These are phyloP conservation scores for Frieseomelitta varia DNA, from an alignment of 1,140 invertebrate genomes.

Conservation along the genomic window DNA sequence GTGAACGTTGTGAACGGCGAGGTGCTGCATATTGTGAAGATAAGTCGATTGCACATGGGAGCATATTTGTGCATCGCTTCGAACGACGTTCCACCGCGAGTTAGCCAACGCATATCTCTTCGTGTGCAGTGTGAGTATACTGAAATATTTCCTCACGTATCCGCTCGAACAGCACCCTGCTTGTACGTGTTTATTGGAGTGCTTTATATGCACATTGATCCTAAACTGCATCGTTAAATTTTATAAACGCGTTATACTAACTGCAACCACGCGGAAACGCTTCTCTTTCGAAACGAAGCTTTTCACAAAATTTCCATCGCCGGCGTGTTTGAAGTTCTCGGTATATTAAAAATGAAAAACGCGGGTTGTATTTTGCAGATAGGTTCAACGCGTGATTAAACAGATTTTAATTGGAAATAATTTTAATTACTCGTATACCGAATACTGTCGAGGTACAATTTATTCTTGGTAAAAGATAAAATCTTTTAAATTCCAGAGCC, in stretches of 20 bases:
- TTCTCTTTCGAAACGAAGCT: background rate
- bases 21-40: slow-evolving; percentile 91
- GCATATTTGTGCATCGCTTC: slow-evolving; percentile 94
- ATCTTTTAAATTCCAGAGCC: too few relatives aligned
- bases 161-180: background rate
- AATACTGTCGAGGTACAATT: too few relatives aligned
- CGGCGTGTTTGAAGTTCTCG: background rate
- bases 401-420: background rate
- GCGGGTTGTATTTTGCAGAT: background rate
- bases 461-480: too few relatives aligned
- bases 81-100: slow-evolving; percentile 93
- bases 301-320: background rate
- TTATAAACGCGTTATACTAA: background rate
- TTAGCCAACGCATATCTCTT: slow-evolving; percentile 91
- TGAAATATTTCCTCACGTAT: slow-evolving; percentile 26
- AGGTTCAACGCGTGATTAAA: too few relatives aligned
- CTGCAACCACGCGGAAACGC: background rate
- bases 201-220: slow-evolving; percentile 7
- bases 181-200: slow-evolving; percentile 22
- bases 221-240: background rate
- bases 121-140: slow-evolving; percentile 93
- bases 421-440: background rate
- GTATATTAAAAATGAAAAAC: background rate
- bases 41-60: slow-evolving; percentile 95
- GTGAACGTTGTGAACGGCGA: slow-evolving; percentile 94